Base-by-base conservation (phyloP, 2,888 invertebrate genomes). In the Rhorus exstirpatorius region DNA sequence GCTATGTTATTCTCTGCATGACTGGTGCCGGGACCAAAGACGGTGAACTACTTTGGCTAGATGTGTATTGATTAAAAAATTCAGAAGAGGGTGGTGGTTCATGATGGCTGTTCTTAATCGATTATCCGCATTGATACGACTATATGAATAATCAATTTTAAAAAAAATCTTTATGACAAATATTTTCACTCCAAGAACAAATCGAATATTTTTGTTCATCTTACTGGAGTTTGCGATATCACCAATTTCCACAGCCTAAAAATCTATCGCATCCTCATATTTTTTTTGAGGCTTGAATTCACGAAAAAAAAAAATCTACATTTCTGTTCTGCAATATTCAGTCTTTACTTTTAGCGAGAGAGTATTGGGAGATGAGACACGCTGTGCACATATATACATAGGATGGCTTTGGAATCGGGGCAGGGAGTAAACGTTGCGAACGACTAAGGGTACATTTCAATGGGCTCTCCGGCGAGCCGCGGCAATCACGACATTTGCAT, bases 401-500 rank as follows among this genome's bases (percentile, higher is more conserved):
- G 10, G 35, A 10, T 12, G 17, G 17, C 38, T 60, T 38, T 38
- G 38, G 6, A 51, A 6, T 35, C 35, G 53, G 38, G 38, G 21
- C 51, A 35, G 72, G 60, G 49, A 8, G 60, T 21, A 35, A 60
- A 55, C 53, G 71, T 55, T 79, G 61, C 19, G 24, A 49, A 72
- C 63, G 70, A 38, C 60, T 58, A 51, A 60, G 63, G 35, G 19
- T 41, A 21, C 38, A 71, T 55, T 71, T 79, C 63, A 63, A 79
- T 63, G 49, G 65, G 46, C 46, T 24, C 67, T 72, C 38, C 38
- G 65, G 41, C 38, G 51, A 65, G 65, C 67, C 60, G 19, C 67
- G 51, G 72, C 79, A 61, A 74, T 79, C 72, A 74, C 38, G 67
- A 60, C 51, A 67, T 67, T 74, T 74, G 74, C 65, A 79, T 74